Evolutionary conservation across 2,113 vertebrate genomes (phyloP).

Genomic region (Dolichotis patagonum): DNA sequence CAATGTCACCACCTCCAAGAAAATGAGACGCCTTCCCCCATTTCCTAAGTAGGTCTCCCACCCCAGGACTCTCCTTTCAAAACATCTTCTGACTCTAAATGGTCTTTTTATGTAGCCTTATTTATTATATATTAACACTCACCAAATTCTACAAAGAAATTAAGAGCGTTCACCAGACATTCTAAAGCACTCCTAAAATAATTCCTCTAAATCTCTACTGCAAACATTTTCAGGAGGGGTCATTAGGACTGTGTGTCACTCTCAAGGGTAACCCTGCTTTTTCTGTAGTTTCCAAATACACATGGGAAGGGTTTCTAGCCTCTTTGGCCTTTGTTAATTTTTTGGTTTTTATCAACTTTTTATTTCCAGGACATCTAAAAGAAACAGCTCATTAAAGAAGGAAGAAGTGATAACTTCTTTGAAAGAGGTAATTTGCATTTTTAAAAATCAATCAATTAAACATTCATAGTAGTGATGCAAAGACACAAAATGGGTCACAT

Average conservation of each 20-base stretch:
- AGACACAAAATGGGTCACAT: neutral
- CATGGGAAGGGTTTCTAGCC: neutral
- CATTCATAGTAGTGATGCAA: neutral
- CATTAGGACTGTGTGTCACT: neutral
- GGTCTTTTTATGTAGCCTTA: neutral
- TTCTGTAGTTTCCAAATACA: neutral
- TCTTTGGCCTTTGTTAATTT: neutral
- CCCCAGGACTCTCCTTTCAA: neutral
- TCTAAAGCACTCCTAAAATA: neutral
- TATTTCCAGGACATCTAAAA: conserved; percentile 36
- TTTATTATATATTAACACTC: neutral
- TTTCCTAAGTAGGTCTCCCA: neutral
- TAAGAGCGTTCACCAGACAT: neutral
- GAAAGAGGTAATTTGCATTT: neutral
- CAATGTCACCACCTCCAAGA: neutral
- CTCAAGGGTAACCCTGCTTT: neutral
- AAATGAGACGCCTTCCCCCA: neutral
- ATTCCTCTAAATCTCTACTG: neutral
- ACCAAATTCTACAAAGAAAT: neutral
- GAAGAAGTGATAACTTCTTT: conserved; percentile 30
- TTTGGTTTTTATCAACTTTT: conserved; percentile 30
- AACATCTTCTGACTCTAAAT: neutral
- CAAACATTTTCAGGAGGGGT: neutral
- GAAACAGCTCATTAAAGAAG: conserved; percentile 46
- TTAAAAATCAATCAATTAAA: conserved; percentile 42